phyloP scores from a whole-genome alignment of 2,797 vertebrate genomes.

The Okamejei kenojei region DNA sequence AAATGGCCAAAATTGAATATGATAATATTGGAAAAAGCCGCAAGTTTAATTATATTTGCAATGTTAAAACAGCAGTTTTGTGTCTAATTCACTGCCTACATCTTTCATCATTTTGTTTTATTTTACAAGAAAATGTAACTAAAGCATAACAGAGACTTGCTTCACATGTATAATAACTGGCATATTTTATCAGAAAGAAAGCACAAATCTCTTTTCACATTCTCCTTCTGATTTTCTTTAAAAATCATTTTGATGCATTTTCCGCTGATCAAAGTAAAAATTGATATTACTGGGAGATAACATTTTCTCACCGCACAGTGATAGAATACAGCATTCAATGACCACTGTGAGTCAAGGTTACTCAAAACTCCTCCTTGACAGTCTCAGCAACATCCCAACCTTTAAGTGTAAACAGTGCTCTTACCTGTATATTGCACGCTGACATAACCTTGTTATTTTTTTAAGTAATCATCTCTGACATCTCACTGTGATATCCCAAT shows the following conservation, averaged over 20 bases:
- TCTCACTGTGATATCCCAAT: neutral
- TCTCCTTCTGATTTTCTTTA: neutral
- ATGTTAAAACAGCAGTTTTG: neutral
- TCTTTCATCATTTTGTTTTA: neutral
- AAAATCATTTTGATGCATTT: neutral
- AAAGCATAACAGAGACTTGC: neutral
- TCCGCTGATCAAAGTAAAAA: neutral
- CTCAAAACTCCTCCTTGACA: neutral
- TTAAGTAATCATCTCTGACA: neutral
- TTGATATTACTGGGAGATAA: neutral
- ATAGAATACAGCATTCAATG: slow-evolving; percentile 1
- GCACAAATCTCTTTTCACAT: neutral
- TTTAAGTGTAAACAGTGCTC: neutral
- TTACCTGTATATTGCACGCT: neutral
- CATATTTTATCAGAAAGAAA: neutral
- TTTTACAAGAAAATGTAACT: neutral
- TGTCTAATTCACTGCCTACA: neutral
- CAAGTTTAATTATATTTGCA: no score
- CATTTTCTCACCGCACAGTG: neutral
- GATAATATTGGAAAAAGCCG: neutral
- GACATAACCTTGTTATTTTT: neutral
- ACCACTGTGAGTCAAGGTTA: neutral
- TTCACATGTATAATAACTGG: neutral
- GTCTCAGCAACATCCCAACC: neutral
- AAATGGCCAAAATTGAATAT: neutral